Percentiles rank a stretch among this genome's conserved stretches.
Evolutionary conservation across 2,797 vertebrate species (phyloP).

Genomic region (Dallia pectoralis): DNA sequence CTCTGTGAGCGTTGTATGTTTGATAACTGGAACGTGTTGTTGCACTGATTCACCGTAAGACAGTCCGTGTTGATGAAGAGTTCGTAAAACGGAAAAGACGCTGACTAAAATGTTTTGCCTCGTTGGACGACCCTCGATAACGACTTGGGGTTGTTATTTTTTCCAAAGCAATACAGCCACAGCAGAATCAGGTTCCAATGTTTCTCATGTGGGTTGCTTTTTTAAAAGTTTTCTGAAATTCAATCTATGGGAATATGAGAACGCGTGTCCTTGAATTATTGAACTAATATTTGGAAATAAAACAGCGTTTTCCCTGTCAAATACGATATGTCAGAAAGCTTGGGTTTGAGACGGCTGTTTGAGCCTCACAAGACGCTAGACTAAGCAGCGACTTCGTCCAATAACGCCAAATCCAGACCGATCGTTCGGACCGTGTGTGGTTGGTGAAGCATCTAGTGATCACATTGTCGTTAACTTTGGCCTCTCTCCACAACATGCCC

Average conservation of each 20-base stretch:
- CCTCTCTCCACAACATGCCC: background rate
- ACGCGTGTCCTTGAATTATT: constrained; percentile 71
- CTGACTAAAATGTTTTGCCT: constrained; percentile 61
- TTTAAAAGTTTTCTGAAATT: constrained; percentile 62
- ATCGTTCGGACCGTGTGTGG: background rate
- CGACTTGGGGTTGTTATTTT: constrained; percentile 66
- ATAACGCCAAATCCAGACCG: background rate
- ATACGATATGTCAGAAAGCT: constrained; percentile 54
- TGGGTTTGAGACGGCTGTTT: constrained; percentile 18
- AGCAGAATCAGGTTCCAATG: constrained; percentile 54
- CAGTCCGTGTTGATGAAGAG: constrained; percentile 51
- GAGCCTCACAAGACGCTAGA: constrained; percentile 33
- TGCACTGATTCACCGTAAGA: constrained; percentile 49
- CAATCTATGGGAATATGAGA: constrained; percentile 63
- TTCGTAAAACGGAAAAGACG: constrained; percentile 68
- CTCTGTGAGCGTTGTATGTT: constrained; percentile 8
- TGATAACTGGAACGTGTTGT: constrained; percentile 47
- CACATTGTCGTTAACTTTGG: background rate
- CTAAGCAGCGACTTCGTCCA: background rate
- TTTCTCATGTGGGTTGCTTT: constrained; percentile 36
- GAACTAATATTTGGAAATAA: constrained; percentile 72
- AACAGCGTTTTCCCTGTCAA: constrained; percentile 65
- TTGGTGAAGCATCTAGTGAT: background rate
- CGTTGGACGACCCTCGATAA: constrained; percentile 72
- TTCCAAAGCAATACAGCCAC: constrained; percentile 57